Evolutionary conservation across 2,888 invertebrate species (phyloP).

Genomic region (Lypha dubia): DNA sequence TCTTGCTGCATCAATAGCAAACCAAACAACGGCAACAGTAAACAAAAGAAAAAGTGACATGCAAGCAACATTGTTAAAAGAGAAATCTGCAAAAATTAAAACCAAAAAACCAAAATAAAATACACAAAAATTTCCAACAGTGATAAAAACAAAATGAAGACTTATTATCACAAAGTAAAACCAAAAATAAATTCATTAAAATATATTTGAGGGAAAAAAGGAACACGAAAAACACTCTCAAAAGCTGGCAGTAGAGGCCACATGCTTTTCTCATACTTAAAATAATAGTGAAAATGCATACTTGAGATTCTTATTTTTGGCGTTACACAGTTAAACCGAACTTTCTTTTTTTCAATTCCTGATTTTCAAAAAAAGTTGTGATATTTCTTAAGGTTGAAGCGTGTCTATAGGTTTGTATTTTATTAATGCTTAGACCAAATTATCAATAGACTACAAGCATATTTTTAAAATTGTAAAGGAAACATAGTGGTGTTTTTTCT

Average conservation of each 20-base stretch:
- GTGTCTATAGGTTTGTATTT: too few species aligned
- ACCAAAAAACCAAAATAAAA: too few species aligned
- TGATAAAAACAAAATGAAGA: neutral
- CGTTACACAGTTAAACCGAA: too few species aligned
- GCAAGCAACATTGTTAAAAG: slow-evolving; percentile 13
- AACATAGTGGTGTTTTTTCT: neutral
- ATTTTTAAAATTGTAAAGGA: too few species aligned
- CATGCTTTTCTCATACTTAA: neutral
- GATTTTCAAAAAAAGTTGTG: too few species aligned
- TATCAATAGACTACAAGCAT: too few species aligned
- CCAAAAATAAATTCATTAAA: slow-evolving; percentile 1
- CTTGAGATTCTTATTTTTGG: too few species aligned
- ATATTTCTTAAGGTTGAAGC: too few species aligned
- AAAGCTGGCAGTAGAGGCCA: neutral
- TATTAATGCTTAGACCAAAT: too few species aligned
- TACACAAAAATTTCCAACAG: neutral
- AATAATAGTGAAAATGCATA: neutral
- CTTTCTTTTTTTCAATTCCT: too few species aligned
- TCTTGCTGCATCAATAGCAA: slow-evolving; percentile 20
- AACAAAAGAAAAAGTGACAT: slow-evolving; percentile 34
- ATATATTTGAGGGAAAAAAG: too few species aligned
- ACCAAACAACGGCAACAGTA: slow-evolving; percentile 26
- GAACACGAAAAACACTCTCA: neutral
- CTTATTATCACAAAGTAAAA: neutral
- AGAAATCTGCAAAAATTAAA: neutral